Conservation (phyloP, 2,113 vertebrate species). For the Centropus bengalensis region DNA sequence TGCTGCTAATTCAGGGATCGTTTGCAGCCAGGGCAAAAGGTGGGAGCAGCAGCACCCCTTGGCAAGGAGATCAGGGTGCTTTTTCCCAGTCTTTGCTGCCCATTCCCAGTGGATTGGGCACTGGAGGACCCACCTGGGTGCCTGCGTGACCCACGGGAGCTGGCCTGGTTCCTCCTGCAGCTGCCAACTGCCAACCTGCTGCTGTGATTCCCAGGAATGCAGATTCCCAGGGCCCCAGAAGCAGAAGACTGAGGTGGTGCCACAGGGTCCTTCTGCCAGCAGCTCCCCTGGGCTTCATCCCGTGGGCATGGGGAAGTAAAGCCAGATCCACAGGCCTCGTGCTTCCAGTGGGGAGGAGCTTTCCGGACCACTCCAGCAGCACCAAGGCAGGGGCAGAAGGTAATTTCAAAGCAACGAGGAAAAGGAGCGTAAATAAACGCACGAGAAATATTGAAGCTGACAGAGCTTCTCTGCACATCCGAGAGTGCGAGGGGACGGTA, state of each 20-base stretch:
- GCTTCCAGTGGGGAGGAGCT: not conserved
- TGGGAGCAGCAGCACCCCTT: too few relatives aligned
- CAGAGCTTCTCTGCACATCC: not conserved
- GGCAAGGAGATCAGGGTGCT: fast-evolving
- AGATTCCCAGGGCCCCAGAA: not conserved
- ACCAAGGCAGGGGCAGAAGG: not conserved
- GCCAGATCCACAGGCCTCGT: not conserved
- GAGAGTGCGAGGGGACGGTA: not conserved
- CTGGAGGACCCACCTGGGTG: not conserved
- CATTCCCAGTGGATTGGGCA: too few relatives aligned
- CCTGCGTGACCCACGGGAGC: not conserved
- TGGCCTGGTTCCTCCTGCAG: not conserved
- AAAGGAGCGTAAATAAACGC: not conserved
- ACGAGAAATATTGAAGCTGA: not conserved
- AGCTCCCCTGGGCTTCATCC: not conserved
- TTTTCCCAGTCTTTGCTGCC: not conserved
- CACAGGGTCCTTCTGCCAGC: not conserved
- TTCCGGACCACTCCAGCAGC: fast-evolving
- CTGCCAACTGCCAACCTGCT: fast-evolving
- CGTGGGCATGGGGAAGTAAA: fast-evolving
- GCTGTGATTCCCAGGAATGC: not conserved
- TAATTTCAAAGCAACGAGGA: not conserved
- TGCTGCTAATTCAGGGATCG: too few relatives aligned
- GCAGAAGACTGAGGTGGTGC: not conserved
- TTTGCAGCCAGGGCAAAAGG: not conserved